Conservation (phyloP, 1,140 invertebrate species). For the Pararge aegeria region DNA sequence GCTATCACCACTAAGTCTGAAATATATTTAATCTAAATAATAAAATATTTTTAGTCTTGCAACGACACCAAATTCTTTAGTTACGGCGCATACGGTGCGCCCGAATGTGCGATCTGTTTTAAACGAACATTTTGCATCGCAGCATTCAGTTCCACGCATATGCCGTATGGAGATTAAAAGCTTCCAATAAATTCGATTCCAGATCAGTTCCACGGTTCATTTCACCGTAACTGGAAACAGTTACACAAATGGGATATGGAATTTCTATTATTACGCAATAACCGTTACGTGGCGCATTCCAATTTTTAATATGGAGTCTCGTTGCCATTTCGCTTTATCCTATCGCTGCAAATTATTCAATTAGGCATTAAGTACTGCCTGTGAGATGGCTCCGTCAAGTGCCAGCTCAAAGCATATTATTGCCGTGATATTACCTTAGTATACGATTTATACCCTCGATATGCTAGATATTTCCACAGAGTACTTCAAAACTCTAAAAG, state of each 20-base stretch:
- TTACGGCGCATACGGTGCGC: too few species aligned
- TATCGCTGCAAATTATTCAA: neutral
- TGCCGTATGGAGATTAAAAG: conserved; percentile 15
- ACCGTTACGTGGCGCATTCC: conserved; percentile 5
- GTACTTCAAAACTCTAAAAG: too few species aligned
- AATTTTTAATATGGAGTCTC: conserved; percentile 13
- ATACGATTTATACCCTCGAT: too few species aligned
- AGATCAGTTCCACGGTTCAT: conserved; percentile 23
- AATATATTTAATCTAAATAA: too few species aligned
- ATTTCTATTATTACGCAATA: conserved; percentile 21
- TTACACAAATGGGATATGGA: conserved; percentile 19
- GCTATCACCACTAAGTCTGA: too few species aligned
- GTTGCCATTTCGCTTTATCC: neutral
- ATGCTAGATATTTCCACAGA: too few species aligned
- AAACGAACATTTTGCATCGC: conserved; percentile 9
- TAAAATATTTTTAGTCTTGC: too few species aligned
- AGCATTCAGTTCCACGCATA: conserved; percentile 16
- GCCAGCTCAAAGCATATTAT: too few species aligned
- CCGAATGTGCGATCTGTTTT: neutral
- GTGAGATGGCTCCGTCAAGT: too few species aligned
- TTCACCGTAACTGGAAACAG: conserved; percentile 24
- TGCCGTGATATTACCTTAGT: too few species aligned
- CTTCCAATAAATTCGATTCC: conserved; percentile 20
- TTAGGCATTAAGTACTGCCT: too few species aligned
- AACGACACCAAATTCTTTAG: too few species aligned